Conservation (phyloP, 2,888 invertebrate species). For the Shargacucullia verbasci region DNA sequence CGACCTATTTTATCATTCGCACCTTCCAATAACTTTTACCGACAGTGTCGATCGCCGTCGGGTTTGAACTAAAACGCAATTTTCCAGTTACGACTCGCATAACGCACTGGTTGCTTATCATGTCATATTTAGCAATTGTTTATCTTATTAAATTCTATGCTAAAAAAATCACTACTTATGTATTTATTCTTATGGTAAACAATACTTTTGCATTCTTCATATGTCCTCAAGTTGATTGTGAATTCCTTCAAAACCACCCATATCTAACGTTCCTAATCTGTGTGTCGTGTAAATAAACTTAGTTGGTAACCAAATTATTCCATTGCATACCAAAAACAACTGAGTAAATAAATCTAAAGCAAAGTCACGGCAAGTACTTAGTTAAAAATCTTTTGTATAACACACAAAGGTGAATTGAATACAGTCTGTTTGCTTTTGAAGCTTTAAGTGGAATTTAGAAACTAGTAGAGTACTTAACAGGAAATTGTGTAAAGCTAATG, state of each 20-base stretch:
- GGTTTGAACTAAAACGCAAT: too few species aligned
- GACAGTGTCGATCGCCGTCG: too few species aligned
- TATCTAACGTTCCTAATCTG: slow-evolving; percentile 60
- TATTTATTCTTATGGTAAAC: neutral
- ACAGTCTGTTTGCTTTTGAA: slow-evolving; percentile 43
- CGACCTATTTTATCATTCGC: too few species aligned
- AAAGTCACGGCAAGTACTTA: slow-evolving; percentile 59
- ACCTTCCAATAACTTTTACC: too few species aligned
- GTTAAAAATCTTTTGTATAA: slow-evolving; percentile 64
- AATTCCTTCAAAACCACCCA: slow-evolving; percentile 57
- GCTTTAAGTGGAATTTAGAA: slow-evolving; percentile 44
- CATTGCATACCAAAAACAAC: slow-evolving; percentile 76
- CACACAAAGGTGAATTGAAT: slow-evolving; percentile 44
- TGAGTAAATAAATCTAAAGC: slow-evolving; percentile 85
- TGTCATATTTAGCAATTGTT: too few species aligned
- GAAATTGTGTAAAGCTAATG: neutral
- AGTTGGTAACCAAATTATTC: slow-evolving; percentile 57
- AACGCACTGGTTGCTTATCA: too few species aligned
- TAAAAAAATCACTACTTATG: too few species aligned
- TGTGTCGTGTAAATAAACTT: slow-evolving; percentile 64
- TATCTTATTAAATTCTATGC: too few species aligned
- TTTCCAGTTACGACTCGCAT: too few species aligned
- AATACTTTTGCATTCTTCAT: neutral
- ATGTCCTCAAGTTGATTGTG: slow-evolving; percentile 23
- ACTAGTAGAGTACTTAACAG: slow-evolving; percentile 5